Percentiles rank a stretch among this genome's conserved stretches.
Conservation (phyloP, 2,113 vertebrate genomes). For the Zosterops japonicus region DNA sequence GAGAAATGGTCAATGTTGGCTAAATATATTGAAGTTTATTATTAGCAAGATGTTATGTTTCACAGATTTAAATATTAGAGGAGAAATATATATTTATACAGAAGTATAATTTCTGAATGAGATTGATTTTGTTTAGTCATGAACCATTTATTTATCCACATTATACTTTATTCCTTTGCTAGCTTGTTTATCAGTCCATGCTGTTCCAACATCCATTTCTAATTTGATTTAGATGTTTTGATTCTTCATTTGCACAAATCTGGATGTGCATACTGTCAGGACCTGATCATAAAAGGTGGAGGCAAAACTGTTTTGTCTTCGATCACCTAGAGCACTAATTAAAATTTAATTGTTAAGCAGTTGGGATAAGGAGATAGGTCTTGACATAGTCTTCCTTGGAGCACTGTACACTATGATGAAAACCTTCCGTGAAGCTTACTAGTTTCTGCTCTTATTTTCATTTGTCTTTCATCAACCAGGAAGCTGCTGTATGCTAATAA, state of each 20-base stretch:
- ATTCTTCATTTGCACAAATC: background rate
- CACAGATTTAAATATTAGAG: conserved; percentile 33
- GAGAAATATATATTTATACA: conserved; percentile 64
- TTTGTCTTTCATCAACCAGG: conserved; percentile 13
- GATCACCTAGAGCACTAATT: background rate
- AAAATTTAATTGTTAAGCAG: background rate
- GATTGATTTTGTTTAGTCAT: conserved; percentile 1
- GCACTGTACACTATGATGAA: conserved; percentile 7
- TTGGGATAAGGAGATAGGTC: background rate
- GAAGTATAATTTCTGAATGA: conserved; percentile 63
- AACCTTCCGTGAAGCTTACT: background rate
- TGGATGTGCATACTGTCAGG: background rate
- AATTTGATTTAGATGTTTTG: background rate
- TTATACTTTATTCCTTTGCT: background rate
- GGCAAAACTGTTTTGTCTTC: background rate
- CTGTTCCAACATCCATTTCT: background rate
- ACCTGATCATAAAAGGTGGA: background rate
- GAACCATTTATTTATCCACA: conserved; percentile 28
- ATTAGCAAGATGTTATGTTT: conserved; percentile 28
- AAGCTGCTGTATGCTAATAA: conserved; percentile 25
- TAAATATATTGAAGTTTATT: conserved; percentile 29
- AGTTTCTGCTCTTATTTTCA: background rate
- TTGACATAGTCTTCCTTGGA: conserved; percentile 15
- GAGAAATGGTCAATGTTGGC: background rate
- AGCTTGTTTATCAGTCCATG: background rate